Conservation (phyloP, 1,140 invertebrate species). For the Tetraneura akinire region DNA sequence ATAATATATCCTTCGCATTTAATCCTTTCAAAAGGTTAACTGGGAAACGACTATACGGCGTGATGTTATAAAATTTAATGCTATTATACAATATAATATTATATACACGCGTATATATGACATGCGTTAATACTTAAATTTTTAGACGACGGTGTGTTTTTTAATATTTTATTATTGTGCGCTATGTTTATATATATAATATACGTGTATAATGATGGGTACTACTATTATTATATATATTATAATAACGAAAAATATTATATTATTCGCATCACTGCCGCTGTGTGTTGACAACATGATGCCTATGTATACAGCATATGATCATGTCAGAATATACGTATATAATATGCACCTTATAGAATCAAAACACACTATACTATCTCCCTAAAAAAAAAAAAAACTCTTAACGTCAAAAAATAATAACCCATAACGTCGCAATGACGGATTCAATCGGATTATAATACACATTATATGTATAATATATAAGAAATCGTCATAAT, state of each 20-base stretch:
- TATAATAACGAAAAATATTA: slow-evolving; percentile 7
- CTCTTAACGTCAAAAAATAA: slow-evolving; percentile 23
- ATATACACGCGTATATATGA: not conserved
- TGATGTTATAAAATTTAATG: not conserved
- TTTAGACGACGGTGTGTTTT: slow-evolving; percentile 27
- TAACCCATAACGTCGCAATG: not conserved
- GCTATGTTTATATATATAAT: not conserved
- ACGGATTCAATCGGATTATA: slow-evolving; percentile 32
- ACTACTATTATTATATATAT: too few relatives aligned
- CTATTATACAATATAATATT: slow-evolving; percentile 26
- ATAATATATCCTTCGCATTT: slow-evolving; percentile 9
- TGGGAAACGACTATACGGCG: not conserved
- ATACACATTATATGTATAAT: not conserved
- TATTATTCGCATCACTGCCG: slow-evolving; percentile 21
- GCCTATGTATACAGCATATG: not conserved
- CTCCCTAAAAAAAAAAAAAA: not conserved
- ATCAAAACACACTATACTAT: slow-evolving; percentile 29
- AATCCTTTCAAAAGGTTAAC: slow-evolving; percentile 40
- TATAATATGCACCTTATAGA: too few relatives aligned
- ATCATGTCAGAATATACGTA: not conserved
- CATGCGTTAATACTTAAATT: slow-evolving; percentile 9
- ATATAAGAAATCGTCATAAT: not conserved
- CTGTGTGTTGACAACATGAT: slow-evolving; percentile 15
- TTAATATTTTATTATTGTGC: slow-evolving; percentile 1
- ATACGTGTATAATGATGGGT: too few relatives aligned